Evolutionary conservation across 2,888 invertebrate species (phyloP), one percentile per base, ranked within the genome.

Genomic region (Agrochola lychnidis): DNA sequence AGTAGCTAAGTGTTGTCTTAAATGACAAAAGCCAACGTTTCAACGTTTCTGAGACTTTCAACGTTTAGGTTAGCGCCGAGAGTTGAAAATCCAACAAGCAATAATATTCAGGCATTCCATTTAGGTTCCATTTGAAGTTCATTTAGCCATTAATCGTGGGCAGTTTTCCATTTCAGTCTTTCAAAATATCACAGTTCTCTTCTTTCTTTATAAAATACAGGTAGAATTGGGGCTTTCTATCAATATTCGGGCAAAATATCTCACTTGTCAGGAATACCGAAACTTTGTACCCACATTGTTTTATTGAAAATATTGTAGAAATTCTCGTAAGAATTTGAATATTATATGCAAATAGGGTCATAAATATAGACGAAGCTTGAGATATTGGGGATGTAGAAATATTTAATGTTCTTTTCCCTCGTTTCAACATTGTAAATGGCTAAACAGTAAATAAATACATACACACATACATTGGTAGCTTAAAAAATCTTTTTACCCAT

Each of bases 281-380:
- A 61, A 45, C 30, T 66, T 75, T n/a, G 48, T 76, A 36, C 5
- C 10, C 22, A 30, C 10, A 42, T 42, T 48, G 30, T 69, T 53
- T 22, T n/a, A 48, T 70, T 71, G 53, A 45, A 78, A 70, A 66
- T 71, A 71, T 70, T 61, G 66, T 62, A 19, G 12, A 59, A 1
- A 42, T 62, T 30, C 67, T n/a, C 7, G n/a, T n/a, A n/a, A 70
- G 53, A 77, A 62, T 62, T 48, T 62, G 40, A 62, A 78, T 70
- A 67, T 62, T n/a, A n/a, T n/a, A 78, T 57, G 51, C 22, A 71
- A 78, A 78, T 71, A 57, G 6, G 9, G 25, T 78, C 67, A 51
- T 67, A 62, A 70, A 67, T 68, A 22, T 25, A 71, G 40, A 67
- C 40, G 14, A 30, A 45, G 5, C 14, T 76, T 59, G 25, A 56